phyloP scores from a whole-genome alignment of 2,113 vertebrate species.

The Hemicordylus capensis region DNA sequence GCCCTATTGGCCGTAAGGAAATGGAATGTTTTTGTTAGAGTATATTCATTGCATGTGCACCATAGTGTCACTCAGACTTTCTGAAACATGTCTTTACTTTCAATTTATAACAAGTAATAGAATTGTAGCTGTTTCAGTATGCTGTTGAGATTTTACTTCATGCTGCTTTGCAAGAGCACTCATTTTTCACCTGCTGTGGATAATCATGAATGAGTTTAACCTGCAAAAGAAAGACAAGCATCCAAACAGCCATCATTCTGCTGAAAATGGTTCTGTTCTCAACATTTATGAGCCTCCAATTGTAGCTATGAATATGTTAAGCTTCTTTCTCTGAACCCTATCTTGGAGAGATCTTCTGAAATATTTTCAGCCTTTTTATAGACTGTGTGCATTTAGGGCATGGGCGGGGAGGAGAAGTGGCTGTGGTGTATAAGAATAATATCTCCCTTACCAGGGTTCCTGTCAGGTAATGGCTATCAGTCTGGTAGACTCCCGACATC shows the following conservation, averaged over 20 bases:
- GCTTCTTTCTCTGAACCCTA: background rate
- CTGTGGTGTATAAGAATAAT: too few species aligned
- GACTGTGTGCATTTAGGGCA: background rate
- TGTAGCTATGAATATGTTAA: background rate
- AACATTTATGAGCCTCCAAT: background rate
- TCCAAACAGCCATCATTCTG: constrained; percentile 11
- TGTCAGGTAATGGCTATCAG: too few species aligned
- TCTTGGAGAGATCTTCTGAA: background rate
- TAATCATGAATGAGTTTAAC: constrained; percentile 33
- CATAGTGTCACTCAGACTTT: constrained; percentile 40
- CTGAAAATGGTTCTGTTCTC: constrained; percentile 12
- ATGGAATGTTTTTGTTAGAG: background rate
- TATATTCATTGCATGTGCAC: background rate
- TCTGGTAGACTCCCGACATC: too few species aligned
- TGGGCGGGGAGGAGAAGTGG: too few species aligned
- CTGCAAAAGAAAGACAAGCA: background rate
- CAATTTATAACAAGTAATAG: constrained; percentile 52
- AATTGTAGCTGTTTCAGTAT: constrained; percentile 28
- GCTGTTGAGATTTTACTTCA: constrained; percentile 22
- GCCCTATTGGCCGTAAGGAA: background rate
- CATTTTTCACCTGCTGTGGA: constrained; percentile 42
- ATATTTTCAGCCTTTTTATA: background rate
- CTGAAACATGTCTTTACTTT: constrained; percentile 49
- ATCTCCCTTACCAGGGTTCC: too few species aligned
- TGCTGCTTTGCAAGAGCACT: background rate